Conservation (phyloP, 1,140 invertebrate genomes). For the Rhysida immarginata region DNA sequence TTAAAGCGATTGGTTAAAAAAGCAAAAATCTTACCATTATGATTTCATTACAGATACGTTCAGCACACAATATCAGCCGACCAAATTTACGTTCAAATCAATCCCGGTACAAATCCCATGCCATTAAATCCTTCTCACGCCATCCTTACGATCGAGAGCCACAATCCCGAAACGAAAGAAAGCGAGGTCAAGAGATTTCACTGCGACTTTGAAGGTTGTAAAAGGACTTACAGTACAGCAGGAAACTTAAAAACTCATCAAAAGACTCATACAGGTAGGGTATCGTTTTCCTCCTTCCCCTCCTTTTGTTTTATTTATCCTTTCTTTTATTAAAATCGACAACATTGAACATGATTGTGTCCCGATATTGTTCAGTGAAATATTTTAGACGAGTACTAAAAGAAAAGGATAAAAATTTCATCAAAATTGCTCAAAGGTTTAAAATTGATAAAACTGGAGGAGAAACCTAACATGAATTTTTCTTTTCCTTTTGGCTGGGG, state of each 20-base stretch:
- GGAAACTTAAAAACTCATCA: slow-evolving; percentile 88
- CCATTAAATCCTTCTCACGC: slow-evolving; percentile 46
- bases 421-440: too few relatives aligned
- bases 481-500: too few relatives aligned
- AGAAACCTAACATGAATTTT: too few relatives aligned
- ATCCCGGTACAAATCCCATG: slow-evolving; percentile 41
- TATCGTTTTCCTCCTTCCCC: too few relatives aligned
- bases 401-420: too few relatives aligned
- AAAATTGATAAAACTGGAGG: too few relatives aligned
- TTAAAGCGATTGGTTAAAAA: too few relatives aligned
- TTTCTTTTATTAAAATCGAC: too few relatives aligned
- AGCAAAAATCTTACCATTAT: neutral
- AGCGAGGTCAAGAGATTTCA: slow-evolving; percentile 52
- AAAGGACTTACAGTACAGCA: slow-evolving; percentile 78
- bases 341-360: too few relatives aligned
- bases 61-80: slow-evolving; percentile 47
- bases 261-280: slow-evolving; percentile 89
- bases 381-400: too few relatives aligned
- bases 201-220: slow-evolving; percentile 80
- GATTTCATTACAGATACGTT: slow-evolving; percentile 39
- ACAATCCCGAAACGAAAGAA: slow-evolving; percentile 44
- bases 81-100: slow-evolving; percentile 51
- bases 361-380: too few relatives aligned
- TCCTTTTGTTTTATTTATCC: too few relatives aligned
- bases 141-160: slow-evolving; percentile 47